Percentiles rank a stretch among this genome's conserved stretches.
These are phyloP conservation scores for Drosophila willistoni DNA, from an alignment of 1,140 invertebrate genomes.

Conservation along the genomic window DNA sequence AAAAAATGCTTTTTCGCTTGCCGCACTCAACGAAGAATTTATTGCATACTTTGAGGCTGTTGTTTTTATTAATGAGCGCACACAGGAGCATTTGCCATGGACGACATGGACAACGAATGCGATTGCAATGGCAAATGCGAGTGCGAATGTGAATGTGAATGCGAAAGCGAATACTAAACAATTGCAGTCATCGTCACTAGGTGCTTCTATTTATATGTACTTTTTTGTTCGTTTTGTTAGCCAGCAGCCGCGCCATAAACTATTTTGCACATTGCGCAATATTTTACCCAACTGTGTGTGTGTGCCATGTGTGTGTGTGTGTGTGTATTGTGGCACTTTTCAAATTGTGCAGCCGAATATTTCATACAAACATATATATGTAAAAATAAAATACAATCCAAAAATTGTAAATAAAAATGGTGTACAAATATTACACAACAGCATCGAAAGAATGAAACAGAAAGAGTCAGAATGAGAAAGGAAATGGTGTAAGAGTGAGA, in stretches of 20 bases:
- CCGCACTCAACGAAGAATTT: conserved; percentile 57
- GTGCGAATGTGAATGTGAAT: conserved; percentile 2
- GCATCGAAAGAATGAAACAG: conserved; percentile 36
- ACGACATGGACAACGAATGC: conserved; percentile 24
- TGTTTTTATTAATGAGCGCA: conserved; percentile 76
- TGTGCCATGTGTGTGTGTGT: conserved; percentile 15
- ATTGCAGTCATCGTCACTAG: conserved; percentile 40
- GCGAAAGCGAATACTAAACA: conserved; percentile 52
- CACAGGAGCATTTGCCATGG: conserved; percentile 12
- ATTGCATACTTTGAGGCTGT: conserved; percentile 74
- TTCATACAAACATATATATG: conserved; percentile 50
- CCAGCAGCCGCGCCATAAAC: conserved; percentile 66
- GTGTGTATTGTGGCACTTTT: conserved; percentile 61
- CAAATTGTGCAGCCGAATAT: conserved; percentile 66
- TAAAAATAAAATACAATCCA: conserved; percentile 47
- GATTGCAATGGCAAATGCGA: not conserved
- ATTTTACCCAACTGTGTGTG: conserved; percentile 56
- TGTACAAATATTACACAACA: conserved; percentile 58
- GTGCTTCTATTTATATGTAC: conserved; percentile 21
- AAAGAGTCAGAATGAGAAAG: not conserved
- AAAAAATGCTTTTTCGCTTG: conserved; percentile 38
- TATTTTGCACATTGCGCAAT: conserved; percentile 79
- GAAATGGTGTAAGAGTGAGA: not conserved
- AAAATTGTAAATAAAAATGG: conserved; percentile 75
- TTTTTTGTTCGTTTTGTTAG: conserved; percentile 40